Evolutionary conservation across 2,797 vertebrate species (phyloP).

Genomic region (Astyanax mexicanus): DNA sequence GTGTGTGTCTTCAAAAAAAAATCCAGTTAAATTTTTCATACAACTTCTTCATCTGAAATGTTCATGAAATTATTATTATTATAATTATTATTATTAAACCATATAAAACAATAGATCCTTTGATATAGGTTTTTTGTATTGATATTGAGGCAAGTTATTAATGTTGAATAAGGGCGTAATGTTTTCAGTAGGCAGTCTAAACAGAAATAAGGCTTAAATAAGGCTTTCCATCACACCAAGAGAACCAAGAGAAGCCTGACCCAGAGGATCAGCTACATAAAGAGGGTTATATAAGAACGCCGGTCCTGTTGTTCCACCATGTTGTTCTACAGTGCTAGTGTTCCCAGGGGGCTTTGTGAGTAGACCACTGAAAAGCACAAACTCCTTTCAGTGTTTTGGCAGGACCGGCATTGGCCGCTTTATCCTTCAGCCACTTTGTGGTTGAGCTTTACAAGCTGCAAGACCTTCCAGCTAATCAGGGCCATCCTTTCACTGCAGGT

Average conservation of each 20-base stretch:
- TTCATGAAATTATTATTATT: too few species aligned
- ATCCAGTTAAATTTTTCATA: too few species aligned
- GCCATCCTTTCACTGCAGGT: slow-evolving; percentile 26
- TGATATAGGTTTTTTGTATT: not conserved
- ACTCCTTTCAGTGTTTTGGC: slow-evolving; percentile 44
- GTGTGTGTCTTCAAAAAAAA: not conserved
- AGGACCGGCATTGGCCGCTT: slow-evolving; percentile 19
- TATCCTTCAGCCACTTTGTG: slow-evolving; percentile 40
- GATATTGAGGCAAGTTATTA: not conserved
- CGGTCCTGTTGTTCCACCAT: slow-evolving; percentile 8
- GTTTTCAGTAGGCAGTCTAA: slow-evolving; percentile 29
- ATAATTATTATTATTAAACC: not conserved
- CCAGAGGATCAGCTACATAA: slow-evolving; percentile 25
- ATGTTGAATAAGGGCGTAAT: slow-evolving; percentile 20
- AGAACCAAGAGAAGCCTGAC: slow-evolving; percentile 3
- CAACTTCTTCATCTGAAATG: too few species aligned
- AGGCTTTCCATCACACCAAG: slow-evolving; percentile 15
- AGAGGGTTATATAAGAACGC: slow-evolving; percentile 45
- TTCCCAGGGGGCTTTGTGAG: slow-evolving; percentile 51
- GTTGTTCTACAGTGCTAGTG: slow-evolving; percentile 34
- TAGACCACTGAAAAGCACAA: slow-evolving; percentile 36
- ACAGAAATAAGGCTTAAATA: slow-evolving; percentile 7
- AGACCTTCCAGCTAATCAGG: slow-evolving; percentile 34
- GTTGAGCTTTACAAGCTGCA: slow-evolving; percentile 47
- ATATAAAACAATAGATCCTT: not conserved